Evolutionary conservation across 1,140 invertebrate genomes (phyloP).

Genomic region (Pissodes strobi): DNA sequence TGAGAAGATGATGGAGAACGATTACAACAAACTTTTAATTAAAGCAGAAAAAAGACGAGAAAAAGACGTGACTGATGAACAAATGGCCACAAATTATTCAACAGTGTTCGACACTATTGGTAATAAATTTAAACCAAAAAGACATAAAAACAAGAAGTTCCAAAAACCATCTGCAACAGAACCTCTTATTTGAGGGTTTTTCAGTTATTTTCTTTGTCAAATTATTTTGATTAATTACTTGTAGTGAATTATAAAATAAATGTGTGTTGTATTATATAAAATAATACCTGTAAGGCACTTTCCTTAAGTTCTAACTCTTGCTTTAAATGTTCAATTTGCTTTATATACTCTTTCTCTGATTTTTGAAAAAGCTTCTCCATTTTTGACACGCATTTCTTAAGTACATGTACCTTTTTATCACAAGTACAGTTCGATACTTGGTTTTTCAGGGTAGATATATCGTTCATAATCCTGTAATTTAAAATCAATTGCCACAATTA

Average conservation of each 20-base stretch:
- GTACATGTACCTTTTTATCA: constrained; percentile 34
- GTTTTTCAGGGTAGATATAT: constrained; percentile 32
- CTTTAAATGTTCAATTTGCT: constrained; percentile 37
- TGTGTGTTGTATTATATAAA: background rate
- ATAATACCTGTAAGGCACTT: constrained; percentile 30
- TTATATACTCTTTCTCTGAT: constrained; percentile 40
- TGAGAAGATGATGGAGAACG: constrained; percentile 70
- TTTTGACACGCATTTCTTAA: constrained; percentile 41
- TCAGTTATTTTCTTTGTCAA: background rate
- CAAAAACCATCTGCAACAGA: constrained; percentile 40
- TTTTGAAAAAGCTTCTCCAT: constrained; percentile 41
- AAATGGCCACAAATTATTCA: constrained; percentile 66
- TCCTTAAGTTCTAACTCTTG: constrained; percentile 37
- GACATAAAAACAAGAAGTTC: constrained; percentile 45
- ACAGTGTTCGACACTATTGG: constrained; percentile 56
- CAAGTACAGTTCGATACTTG: constrained; percentile 23
- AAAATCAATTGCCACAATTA: background rate
- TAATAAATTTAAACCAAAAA: constrained; percentile 55
- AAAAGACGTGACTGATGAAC: constrained; percentile 70
- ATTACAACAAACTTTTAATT: constrained; percentile 58
- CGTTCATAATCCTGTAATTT: constrained; percentile 30
- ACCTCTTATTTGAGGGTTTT: no score
- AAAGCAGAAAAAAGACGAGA: constrained; percentile 58
- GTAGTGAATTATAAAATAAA: background rate
- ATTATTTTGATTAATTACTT: background rate